Percentiles rank a stretch among this genome's conserved stretches.
Conservation (phyloP, 2,888 invertebrate genomes). For the Nymphalis urticae region DNA sequence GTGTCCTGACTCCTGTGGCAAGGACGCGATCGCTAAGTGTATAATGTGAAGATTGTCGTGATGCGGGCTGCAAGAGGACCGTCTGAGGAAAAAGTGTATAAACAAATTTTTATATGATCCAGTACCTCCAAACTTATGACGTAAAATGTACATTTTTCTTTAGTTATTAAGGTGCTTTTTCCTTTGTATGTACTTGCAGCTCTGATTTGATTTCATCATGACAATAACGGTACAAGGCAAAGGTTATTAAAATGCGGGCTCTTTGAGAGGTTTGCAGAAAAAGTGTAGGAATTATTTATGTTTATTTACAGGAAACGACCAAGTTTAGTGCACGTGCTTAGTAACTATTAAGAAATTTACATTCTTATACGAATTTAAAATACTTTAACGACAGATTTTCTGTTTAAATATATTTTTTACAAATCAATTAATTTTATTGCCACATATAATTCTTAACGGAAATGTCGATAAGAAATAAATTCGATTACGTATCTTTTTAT, state of each 20-base stretch:
- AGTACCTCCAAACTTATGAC: neutral
- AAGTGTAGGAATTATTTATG: conserved; percentile 1
- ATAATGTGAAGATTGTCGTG: conserved; percentile 73
- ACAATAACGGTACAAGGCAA: conserved; percentile 26
- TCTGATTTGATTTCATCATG: conserved; percentile 31
- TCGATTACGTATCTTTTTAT: neutral
- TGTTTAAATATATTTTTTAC: neutral
- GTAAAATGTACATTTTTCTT: conserved; percentile 18
- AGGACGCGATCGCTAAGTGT: conserved; percentile 67
- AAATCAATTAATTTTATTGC: conserved; percentile 3
- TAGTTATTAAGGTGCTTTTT: conserved; percentile 21
- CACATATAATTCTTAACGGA: neutral
- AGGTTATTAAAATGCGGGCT: conserved; percentile 40
- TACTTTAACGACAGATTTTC: neutral
- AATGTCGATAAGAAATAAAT: neutral
- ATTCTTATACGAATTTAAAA: neutral
- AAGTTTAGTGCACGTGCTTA: conserved; percentile 3
- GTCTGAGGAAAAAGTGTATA: conserved; percentile 29
- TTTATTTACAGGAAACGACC: conserved; percentile 1
- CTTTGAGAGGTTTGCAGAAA: conserved; percentile 47
- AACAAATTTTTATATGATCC: conserved; percentile 16
- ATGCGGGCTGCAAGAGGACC: conserved; percentile 52
- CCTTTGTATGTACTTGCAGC: neutral
- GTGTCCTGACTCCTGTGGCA: conserved; percentile 57
- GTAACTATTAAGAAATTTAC: neutral